phyloP scores from a whole-genome alignment of 2,113 vertebrate genomes.

The Oryctolagus cuniculus region mOryCun1.1 NC_091434.1:165645501-165646000 shows the following conservation, averaged over 20 bases:
- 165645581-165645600: conserved; percentile 39
- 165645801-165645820: conserved; percentile 68
- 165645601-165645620: conserved; percentile 58
- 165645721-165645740: conserved; percentile 65
- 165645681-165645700: conserved; percentile 73
- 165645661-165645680: conserved; percentile 76
- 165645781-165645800: conserved; percentile 70
- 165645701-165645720: conserved; percentile 72
- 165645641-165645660: conserved; percentile 66
- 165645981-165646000: no score
- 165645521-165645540: conserved; percentile 28
- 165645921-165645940: no score
- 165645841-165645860: no score
- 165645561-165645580: conserved; percentile 52
- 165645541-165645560: conserved; percentile 47
- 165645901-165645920: no score
- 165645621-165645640: conserved; percentile 78
- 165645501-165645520: neutral
- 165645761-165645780: conserved; percentile 76
- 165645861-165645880: no score
- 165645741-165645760: conserved; percentile 68
- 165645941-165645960: no score
- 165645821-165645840: conserved; percentile 51
- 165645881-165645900: no score
- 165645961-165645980: no score